These are phyloP conservation scores for Cherax quadricarinatus DNA, from an alignment of 1,140 invertebrate genomes.

Conservation along the genomic window DNA sequence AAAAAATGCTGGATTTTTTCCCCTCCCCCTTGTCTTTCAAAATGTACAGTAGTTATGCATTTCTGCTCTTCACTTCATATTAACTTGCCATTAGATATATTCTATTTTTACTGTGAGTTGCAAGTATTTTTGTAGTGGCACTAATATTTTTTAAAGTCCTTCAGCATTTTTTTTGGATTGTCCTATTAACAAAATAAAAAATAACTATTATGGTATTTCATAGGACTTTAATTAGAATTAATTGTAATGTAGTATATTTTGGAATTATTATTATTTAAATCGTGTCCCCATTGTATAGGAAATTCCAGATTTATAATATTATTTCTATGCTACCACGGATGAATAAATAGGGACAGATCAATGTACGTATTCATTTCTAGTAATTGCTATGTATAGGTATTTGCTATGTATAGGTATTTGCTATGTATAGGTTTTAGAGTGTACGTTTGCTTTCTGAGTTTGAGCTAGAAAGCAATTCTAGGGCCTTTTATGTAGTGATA, in stretches of 20 bases:
- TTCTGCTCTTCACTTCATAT: background rate
- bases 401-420: conserved; percentile 56
- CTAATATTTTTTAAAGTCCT: conserved; percentile 17
- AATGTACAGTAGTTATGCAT: conserved; percentile 3
- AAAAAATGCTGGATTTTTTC: conserved; percentile 58
- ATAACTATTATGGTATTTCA: conserved; percentile 6
- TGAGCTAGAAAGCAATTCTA: conserved; percentile 56
- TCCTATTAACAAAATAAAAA: background rate
- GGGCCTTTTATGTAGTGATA: conserved; percentile 66
- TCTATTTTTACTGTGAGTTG: conserved; percentile 19
- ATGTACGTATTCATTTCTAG: conserved; percentile 65
- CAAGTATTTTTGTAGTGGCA: conserved; percentile 11
- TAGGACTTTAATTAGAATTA: conserved; percentile 22
- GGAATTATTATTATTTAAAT: conserved; percentile 12
- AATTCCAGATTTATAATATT: conserved; percentile 63
- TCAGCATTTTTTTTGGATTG: conserved; percentile 49
- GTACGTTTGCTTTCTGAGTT: conserved; percentile 63
- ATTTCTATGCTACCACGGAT: conserved; percentile 64
- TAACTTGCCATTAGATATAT: conserved; percentile 15
- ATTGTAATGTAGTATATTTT: conserved; percentile 42
- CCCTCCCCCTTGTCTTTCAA: background rate
- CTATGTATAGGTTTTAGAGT: conserved; percentile 62
- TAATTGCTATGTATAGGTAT: conserved; percentile 53
- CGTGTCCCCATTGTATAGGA: conserved; percentile 25
- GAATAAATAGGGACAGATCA: conserved; percentile 67